A percentile compares a stretch with the other conserved stretches of the same genome.
Conservation (phyloP, 2,888 invertebrate genomes). For the Lochmaea crataegi region DNA sequence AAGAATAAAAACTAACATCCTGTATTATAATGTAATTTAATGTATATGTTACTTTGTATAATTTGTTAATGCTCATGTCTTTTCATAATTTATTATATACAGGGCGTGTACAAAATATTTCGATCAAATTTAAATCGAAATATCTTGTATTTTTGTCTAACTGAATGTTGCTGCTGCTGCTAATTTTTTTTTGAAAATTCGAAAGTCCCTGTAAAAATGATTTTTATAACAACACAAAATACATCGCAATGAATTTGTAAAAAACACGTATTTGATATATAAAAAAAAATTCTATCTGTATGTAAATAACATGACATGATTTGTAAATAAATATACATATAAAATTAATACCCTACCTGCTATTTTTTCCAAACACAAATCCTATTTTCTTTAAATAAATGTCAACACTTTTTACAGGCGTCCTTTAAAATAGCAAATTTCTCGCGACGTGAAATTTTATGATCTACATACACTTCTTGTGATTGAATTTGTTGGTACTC, state of each 20-base stretch:
- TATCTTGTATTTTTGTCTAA: slow-evolving; percentile 1
- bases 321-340: slow-evolving; percentile 43
- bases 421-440: too few species aligned
- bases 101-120: not conserved
- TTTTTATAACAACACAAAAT: slow-evolving; percentile 57
- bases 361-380: not conserved
- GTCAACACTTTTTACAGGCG: too few species aligned
- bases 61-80: slow-evolving; percentile 53
- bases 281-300: slow-evolving; percentile 38
- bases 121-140: not conserved
- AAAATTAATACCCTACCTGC: slow-evolving; percentile 2
- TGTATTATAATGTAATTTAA: slow-evolving; percentile 46
- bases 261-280: slow-evolving; percentile 47
- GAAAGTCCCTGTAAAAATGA: slow-evolving; percentile 50
- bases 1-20: slow-evolving; percentile 38
- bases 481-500: too few species aligned
- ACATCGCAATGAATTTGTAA: slow-evolving; percentile 58
- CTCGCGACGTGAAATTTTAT: too few species aligned
- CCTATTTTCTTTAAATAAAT: too few species aligned
- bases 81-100: slow-evolving; percentile 19
- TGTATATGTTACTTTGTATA: slow-evolving; percentile 57
- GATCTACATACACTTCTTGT: too few species aligned
- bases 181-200: slow-evolving; percentile 27
- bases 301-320: slow-evolving; percentile 46
- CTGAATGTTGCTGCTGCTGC: slow-evolving; percentile 21